phyloP scores from a whole-genome alignment of 1,140 invertebrate species.

The Eciton burchellii region DNA sequence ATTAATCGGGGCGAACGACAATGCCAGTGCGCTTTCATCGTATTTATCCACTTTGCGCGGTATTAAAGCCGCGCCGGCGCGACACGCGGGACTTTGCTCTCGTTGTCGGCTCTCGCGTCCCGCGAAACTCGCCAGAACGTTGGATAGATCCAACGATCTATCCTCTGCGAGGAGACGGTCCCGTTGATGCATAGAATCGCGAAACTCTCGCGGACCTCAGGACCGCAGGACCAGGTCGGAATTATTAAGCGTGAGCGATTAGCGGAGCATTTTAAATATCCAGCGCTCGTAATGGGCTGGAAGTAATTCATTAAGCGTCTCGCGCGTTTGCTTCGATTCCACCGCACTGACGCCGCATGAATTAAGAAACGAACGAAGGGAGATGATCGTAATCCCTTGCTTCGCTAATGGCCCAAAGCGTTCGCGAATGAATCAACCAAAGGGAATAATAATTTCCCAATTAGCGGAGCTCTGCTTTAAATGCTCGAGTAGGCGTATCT shows the following conservation, averaged over 20 bases:
- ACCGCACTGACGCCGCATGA: neutral
- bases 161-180: neutral
- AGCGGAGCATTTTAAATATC: conserved; percentile 29
- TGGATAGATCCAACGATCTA: too few species aligned
- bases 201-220: neutral
- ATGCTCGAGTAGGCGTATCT: too few species aligned
- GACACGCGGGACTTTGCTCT: too few species aligned
- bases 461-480: neutral
- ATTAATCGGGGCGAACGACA: conserved; percentile 56
- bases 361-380: conserved; percentile 35
- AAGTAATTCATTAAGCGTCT: conserved; percentile 33
- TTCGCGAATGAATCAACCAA: neutral
- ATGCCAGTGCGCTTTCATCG: conserved; percentile 53
- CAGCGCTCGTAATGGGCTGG: conserved; percentile 20
- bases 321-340: conserved; percentile 5
- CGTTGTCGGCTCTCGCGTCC: too few species aligned
- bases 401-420: neutral
- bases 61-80: conserved; percentile 32
- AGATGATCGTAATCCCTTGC: conserved; percentile 10
- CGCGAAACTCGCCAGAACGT: neutral
- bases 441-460: conserved; percentile 2
- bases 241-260: conserved; percentile 28
- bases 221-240: neutral
- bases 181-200: neutral
- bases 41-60: conserved; percentile 49